Conservation (phyloP, 2,113 vertebrate genomes). For the Ramphastos sulfuratus region DNA sequence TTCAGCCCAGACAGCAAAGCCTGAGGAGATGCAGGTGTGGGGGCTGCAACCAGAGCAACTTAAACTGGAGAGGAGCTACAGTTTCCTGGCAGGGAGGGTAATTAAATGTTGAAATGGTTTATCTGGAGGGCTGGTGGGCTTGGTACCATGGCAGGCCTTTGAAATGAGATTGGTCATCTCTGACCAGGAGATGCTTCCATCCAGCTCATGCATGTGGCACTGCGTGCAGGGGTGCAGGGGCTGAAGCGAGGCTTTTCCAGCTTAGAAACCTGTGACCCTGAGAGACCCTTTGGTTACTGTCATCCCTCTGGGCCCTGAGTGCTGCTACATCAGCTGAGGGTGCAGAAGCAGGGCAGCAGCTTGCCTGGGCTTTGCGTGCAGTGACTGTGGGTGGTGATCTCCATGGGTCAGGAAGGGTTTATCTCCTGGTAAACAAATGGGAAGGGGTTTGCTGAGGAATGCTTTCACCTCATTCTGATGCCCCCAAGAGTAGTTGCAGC, state of each 20-base stretch:
- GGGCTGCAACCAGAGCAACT: background rate
- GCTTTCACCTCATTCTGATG: background rate
- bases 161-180: background rate
- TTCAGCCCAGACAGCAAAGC: background rate
- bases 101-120: background rate
- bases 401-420: background rate
- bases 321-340: fast-evolving
- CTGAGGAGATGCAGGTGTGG: fast-evolving
- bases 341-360: background rate
- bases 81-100: background rate
- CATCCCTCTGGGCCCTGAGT: background rate
- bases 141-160: background rate
- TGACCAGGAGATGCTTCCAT: background rate
- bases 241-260: fast-evolving
- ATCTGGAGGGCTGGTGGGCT: background rate
- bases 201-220: background rate
- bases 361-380: background rate
- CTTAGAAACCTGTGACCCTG: background rate
- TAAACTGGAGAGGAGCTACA: background rate
- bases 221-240: fast-evolving
- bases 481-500: background rate
- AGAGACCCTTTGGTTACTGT: background rate
- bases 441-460: background rate
- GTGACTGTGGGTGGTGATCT: background rate
- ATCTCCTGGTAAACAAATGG: background rate